Base-by-base conservation (phyloP, 2,113 vertebrate species). In the Entomyzon cyanotis region DNA sequence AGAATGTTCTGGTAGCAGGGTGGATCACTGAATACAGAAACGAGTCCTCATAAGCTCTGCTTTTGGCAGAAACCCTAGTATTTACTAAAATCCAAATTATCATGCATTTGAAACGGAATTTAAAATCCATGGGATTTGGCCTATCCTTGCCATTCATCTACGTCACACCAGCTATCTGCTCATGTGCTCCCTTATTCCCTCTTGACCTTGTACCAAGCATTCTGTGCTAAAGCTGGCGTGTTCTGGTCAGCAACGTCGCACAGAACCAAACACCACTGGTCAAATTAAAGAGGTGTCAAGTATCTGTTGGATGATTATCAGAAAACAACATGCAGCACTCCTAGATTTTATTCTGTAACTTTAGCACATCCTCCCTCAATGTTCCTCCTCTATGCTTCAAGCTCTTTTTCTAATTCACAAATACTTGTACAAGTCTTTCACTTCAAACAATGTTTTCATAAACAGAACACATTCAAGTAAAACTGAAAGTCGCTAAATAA, bases 401-500 rank as follows among this genome's bases (percentile, higher is more conserved):
- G 33, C 31, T 87, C 47, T 47, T 92, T 81, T 71, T 58, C 37
- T 30, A 71, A 67, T 75, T 95, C 50, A 37, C 53, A 84, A 87
- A 50, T 81, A 94, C 49, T 41, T 63, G 35, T 47, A 30, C 10
- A 19, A 68, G 24, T 56, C 47, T 68, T 80, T 52, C 42, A 24
- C 39, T 55, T 77, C 8, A 16, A 77, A 55, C 22, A 31, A 0
- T 62, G 80, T 63, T 83, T 88, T 92, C 63, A 70, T 41, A 46
- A 18, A 74, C 35, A 58, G 63, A 80, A 70, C 91, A 77, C 30
- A 85, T 95, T 93, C 97, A 94, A 95, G 75, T 90, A 94, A 95
- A 97, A 97, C 96, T 95, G 91, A 96, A 96, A 98, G 95, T 84
- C 85, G 95, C 94, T 55, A 91, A 96, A 96, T 84, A 93, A 97